Base-by-base conservation (phyloP, 2,888 invertebrate species). In the Aphrophora alni region DNA sequence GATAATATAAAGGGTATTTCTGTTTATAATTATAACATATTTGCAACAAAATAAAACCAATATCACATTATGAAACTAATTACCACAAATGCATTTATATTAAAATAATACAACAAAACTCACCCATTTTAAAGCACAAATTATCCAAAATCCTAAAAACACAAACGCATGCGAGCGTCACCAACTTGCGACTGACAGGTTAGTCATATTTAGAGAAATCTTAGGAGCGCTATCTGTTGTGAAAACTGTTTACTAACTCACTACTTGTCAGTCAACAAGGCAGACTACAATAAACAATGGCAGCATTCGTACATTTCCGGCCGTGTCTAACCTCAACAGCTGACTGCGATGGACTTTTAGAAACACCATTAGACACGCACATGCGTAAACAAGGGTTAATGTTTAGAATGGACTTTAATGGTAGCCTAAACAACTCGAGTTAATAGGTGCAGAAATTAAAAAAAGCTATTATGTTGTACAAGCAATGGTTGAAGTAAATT, bases 261-360 rank as follows among this genome's bases (percentile, higher is more conserved):
- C 59, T 59, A 59, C 59, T 59, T 59, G 59, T n/a, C 59, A 59
- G 59, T 59, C 59, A 59, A 59, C 59, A n/a, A n/a, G 59, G 59
- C 59, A 59, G 59, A 59, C 59, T 59, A 59, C 59, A 59, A 59
- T 59, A 59, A 21, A 59, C 59, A 59, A 59, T 59, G 21, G 59
- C 59, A 59, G 12, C 4, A 12, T n/a, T 59, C 3, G 44, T 21
- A 59, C 21, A 21, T 21, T 59, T 59, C 59, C 59, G 59, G 59
- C 10, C 59, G n/a, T 12, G 59, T 3, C 59, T 44, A 59, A 59
- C 59, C 59, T 59, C 14, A 59, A 59, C 59, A 59, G 59, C 59
- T 59, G 59, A 59, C 59, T 59, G 8, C 14, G 59, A 59, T 59
- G 59, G 59, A 59, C 59, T 59, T 59, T n/a, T 44, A 44, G 44